These are phyloP conservation scores for Rugalucina vietnamica DNA, from an alignment of 2,888 invertebrate genomes.

Conservation along the genomic window DNA sequence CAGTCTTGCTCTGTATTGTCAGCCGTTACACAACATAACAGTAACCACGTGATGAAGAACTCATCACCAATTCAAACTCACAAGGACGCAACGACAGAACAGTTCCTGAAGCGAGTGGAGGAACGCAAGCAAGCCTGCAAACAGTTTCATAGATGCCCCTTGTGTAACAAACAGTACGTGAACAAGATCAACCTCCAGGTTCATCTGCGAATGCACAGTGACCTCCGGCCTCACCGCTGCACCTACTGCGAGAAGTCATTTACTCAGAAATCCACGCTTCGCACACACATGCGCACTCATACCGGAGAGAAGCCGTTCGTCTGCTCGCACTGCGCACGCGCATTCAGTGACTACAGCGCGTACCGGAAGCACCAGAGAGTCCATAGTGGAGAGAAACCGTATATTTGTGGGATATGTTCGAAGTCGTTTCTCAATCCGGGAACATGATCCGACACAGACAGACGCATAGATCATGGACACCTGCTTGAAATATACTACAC, in stretches of 20 bases:
- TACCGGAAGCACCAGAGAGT: slow-evolving; percentile 66
- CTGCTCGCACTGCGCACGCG: slow-evolving; percentile 61
- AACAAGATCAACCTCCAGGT: slow-evolving; percentile 43
- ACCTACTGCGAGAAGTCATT: slow-evolving; percentile 63
- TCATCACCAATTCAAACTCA: no score
- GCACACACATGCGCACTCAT: slow-evolving; percentile 66
- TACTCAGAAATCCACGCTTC: slow-evolving; percentile 66
- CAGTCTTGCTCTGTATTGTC: background rate
- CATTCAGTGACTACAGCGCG: slow-evolving; percentile 68
- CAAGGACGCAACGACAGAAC: background rate
- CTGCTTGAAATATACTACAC: no score
- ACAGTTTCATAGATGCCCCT: background rate
- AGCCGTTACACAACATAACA: no score
- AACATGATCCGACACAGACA: slow-evolving; percentile 67
- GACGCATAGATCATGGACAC: no score
- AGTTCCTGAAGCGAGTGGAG: background rate
- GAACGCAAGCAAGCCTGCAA: background rate
- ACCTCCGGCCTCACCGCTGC: slow-evolving; percentile 59
- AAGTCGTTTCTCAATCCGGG: slow-evolving; percentile 69
- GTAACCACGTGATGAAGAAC: no score
- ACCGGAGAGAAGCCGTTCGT: slow-evolving; percentile 68
- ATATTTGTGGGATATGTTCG: slow-evolving; percentile 64
- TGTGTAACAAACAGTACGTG: slow-evolving; percentile 39
- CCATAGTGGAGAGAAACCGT: slow-evolving; percentile 69
- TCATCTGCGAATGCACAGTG: slow-evolving; percentile 60